Conservation (phyloP, 2,888 invertebrate species). For the Tanypteryx hageni region DNA sequence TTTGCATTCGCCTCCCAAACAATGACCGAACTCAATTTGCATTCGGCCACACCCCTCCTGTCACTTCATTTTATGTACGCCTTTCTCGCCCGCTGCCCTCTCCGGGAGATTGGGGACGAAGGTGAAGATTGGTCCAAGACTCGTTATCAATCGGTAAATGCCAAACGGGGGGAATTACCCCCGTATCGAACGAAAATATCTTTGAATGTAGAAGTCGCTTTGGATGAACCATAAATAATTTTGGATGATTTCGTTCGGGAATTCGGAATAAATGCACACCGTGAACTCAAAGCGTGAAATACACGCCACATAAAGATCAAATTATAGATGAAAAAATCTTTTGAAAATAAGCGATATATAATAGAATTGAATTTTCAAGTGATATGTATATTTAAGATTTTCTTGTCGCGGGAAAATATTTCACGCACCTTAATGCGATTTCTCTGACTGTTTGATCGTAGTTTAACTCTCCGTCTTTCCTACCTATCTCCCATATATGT, state of each 20-base stretch:
- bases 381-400: not conserved
- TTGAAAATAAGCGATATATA: not conserved
- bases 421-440: slow-evolving; percentile 14
- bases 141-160: not conserved
- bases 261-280: too few species aligned
- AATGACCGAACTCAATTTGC: not conserved
- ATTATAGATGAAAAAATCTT: not conserved
- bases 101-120: not conserved
- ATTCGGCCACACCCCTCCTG: slow-evolving; percentile 1
- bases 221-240: not conserved
- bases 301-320: not conserved
- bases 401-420: not conserved
- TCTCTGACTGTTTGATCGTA: not conserved
- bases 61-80: not conserved
- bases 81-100: not conserved
- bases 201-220: not conserved
- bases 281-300: too few species aligned
- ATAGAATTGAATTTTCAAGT: not conserved
- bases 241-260: not conserved
- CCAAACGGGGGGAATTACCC: not conserved
- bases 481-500: slow-evolving; percentile 5
- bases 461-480: not conserved
- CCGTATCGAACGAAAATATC: not conserved
- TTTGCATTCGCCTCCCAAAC: slow-evolving; percentile 19
- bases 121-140: not conserved